Base-by-base conservation (phyloP, 2,113 vertebrate species). In the Solenodon paradoxus region DNA sequence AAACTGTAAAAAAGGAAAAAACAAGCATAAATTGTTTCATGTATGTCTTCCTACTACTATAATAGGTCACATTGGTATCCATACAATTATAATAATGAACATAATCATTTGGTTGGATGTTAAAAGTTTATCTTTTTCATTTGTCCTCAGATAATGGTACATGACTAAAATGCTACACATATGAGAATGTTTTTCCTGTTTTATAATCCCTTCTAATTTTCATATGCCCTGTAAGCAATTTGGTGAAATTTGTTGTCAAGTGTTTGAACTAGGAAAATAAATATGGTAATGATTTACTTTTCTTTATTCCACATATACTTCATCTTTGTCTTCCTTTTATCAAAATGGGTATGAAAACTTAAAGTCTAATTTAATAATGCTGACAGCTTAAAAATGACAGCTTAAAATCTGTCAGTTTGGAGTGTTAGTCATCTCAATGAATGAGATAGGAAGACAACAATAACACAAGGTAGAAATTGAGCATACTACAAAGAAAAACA, bases 151-250 rank as follows among this genome's bases (percentile, higher is more conserved):
- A 71, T 51, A 83, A 90, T 30, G 35, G 75, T 49, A 51, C 5
- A 78, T 47, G 57, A 66, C 30, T 66, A 24, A 93, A 61, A 90
- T 85, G 78, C 47, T 75, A 79, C 63, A 84, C 59, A 94, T 15
- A 55, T 19, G 64, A 88, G 35, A 83, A 74, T 80, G 51, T 47
- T 88, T 83, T 85, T 51, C 45, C 66, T 71, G 51, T 77, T n/a
- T 96, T 86, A 71, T 16, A 90, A 94, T 87, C 40, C 40, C 63
- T 51, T 87, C 79, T 80, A 40, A 38, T 91, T 95, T 92, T 92
- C 61, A 69, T 68, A 88, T 47, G 79, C 30, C 61, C 74, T 57
- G 64, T 83, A 32, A 91, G 82, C 42, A 95, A 49, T 91, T 93
- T 77, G 63, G 38, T 45, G 81, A 94, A 87, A 81, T 88, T 42